Conservation (phyloP, 2,797 vertebrate species). For the Spheniscus humboldti region DNA sequence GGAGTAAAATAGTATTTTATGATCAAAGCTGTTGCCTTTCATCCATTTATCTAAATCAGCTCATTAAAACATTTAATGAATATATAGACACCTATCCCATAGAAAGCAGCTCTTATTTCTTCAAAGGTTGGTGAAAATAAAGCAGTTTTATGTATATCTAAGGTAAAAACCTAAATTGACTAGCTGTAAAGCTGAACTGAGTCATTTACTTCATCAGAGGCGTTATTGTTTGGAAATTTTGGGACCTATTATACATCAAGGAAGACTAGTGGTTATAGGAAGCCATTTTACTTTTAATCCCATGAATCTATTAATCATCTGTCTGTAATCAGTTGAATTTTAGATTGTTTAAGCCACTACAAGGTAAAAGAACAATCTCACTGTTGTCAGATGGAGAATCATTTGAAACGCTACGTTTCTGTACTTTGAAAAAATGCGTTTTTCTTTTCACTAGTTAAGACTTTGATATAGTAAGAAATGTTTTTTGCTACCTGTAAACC, state of each 20-base stretch:
- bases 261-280: not conserved
- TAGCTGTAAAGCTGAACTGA: not conserved
- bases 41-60: conserved; percentile 5
- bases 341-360: not conserved
- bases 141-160: not conserved
- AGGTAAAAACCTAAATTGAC: not conserved
- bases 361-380: not conserved
- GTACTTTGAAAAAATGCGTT: not conserved
- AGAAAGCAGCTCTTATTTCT: not conserved
- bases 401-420: not conserved
- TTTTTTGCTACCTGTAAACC: not conserved
- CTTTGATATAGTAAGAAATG: not conserved
- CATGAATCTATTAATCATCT: not conserved
- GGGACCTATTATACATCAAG: not conserved
- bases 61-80: conserved; percentile 29
- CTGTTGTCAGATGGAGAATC: not conserved
- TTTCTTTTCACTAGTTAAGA: not conserved
- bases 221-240: not conserved
- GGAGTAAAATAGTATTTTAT: not conserved
- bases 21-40: conserved; percentile 21
- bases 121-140: conserved; percentile 9
- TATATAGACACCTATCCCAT: not conserved
- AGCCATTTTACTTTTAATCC: not conserved
- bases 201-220: not conserved
- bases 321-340: not conserved